Conservation (phyloP, 2,888 invertebrate species). For the Trimorus sp. region DNA sequence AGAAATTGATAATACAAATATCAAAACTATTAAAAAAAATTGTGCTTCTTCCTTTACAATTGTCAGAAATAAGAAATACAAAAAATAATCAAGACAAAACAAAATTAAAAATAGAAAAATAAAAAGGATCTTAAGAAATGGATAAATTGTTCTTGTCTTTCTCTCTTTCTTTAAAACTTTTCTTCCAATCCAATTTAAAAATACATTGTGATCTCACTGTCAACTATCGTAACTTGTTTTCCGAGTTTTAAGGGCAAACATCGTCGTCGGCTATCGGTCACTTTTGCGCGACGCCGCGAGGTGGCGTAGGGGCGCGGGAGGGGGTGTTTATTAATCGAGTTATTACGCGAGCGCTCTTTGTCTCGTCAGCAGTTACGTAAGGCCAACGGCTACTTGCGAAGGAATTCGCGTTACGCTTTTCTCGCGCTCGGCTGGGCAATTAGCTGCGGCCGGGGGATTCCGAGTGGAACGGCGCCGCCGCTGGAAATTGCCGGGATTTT, state of each 20-base stretch:
- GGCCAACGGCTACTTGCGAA: conserved; percentile 27
- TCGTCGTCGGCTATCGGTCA: conserved; percentile 28
- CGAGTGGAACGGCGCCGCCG: conserved; percentile 38
- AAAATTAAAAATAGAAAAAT: too few relatives aligned
- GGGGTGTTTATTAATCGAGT: conserved; percentile 40
- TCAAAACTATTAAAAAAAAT: too few relatives aligned
- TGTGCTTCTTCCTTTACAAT: too few relatives aligned
- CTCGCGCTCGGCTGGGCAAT: conserved; percentile 33
- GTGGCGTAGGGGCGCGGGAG: background rate
- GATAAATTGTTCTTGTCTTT: too few relatives aligned
- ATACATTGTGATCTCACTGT: conserved; percentile 27
- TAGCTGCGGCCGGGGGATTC: conserved; percentile 33
- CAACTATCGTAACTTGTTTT: background rate
- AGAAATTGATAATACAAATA: too few relatives aligned
- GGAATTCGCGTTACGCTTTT: conserved; percentile 59
- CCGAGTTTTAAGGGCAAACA: conserved; percentile 6
- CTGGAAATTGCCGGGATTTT: conserved; percentile 22
- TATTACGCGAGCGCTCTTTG: conserved; percentile 51
- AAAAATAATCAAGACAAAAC: too few relatives aligned
- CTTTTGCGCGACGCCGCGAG: background rate
- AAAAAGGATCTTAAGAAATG: too few relatives aligned
- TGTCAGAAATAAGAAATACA: too few relatives aligned
- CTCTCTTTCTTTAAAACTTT: too few relatives aligned
- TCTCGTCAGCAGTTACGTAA: conserved; percentile 52
- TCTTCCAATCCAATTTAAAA: background rate